Conservation (phyloP, 1,140 invertebrate genomes). For the Ditylenchus dipsaci region DNA sequence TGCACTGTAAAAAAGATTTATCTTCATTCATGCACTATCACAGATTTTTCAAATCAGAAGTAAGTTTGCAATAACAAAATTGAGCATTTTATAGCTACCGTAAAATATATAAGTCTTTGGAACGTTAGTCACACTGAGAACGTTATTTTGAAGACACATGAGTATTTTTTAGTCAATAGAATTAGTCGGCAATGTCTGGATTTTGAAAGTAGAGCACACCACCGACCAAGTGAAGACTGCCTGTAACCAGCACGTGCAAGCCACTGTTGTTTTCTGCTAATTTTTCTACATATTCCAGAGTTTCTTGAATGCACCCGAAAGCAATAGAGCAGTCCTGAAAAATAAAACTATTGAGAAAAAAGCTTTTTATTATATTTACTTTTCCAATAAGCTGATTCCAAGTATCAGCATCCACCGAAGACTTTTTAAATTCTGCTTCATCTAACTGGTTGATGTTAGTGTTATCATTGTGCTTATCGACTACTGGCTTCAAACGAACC, state of each 20-base stretch:
- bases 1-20: too few relatives aligned
- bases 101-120: too few relatives aligned
- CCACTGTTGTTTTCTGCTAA: conserved; percentile 35
- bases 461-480: conserved; percentile 31
- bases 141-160: too few relatives aligned
- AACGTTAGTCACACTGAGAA: too few relatives aligned
- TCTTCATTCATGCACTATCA: too few relatives aligned
- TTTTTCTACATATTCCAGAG: background rate
- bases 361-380: background rate
- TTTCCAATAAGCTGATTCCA: conserved; percentile 2
- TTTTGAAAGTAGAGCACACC: conserved; percentile 60
- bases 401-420: conserved; percentile 23
- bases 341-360: background rate
- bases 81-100: too few relatives aligned
- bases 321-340: background rate
- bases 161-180: too few relatives aligned
- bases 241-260: conserved; percentile 75
- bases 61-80: too few relatives aligned
- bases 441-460: conserved; percentile 39
- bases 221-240: conserved; percentile 84
- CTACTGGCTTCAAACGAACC: conserved; percentile 51
- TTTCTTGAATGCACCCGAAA: background rate
- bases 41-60: too few relatives aligned
- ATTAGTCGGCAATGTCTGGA: conserved; percentile 19
- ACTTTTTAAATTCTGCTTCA: conserved; percentile 19